These are phyloP conservation scores for Nipponacmea schrenckii DNA, from an alignment of 2,888 invertebrate species.

Conservation along the genomic window DNA sequence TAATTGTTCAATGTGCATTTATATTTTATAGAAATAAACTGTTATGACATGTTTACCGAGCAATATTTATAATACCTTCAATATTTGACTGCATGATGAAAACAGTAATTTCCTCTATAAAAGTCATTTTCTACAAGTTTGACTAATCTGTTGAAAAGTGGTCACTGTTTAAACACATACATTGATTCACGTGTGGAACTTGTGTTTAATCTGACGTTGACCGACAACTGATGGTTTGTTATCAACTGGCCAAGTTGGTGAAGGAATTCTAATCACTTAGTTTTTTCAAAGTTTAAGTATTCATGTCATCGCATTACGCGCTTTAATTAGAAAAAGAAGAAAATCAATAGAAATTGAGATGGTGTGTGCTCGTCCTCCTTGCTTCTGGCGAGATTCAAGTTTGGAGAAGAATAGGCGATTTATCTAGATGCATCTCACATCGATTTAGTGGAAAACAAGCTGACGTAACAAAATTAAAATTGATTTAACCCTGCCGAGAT, in stretches of 20 bases:
- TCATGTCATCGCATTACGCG: slow-evolving; percentile 9
- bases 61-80: neutral
- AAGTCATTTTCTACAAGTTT: slow-evolving; percentile 6
- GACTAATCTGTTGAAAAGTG: neutral
- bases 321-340: slow-evolving; percentile 5
- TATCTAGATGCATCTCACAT: slow-evolving; percentile 8
- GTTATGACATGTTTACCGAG: neutral
- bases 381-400: slow-evolving; percentile 4
- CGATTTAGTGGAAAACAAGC: slow-evolving; percentile 7
- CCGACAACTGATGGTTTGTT: slow-evolving; percentile 3
- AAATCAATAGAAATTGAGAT: slow-evolving; percentile 6
- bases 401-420: slow-evolving; percentile 6
- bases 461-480: slow-evolving; percentile 9
- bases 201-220: slow-evolving; percentile 4
- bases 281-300: slow-evolving; percentile 8
- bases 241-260: slow-evolving; percentile 6
- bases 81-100: neutral
- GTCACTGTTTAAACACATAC: slow-evolving; percentile 5
- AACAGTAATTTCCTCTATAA: slow-evolving; percentile 2
- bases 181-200: slow-evolving; percentile 1
- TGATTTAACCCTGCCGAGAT: slow-evolving; percentile 9
- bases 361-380: slow-evolving; percentile 6
- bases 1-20: no score
- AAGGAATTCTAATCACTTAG: slow-evolving; percentile 9
- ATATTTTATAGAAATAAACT: no score